phyloP scores from a whole-genome alignment of 2,888 invertebrate species.

The Tipula lateralis region DNA sequence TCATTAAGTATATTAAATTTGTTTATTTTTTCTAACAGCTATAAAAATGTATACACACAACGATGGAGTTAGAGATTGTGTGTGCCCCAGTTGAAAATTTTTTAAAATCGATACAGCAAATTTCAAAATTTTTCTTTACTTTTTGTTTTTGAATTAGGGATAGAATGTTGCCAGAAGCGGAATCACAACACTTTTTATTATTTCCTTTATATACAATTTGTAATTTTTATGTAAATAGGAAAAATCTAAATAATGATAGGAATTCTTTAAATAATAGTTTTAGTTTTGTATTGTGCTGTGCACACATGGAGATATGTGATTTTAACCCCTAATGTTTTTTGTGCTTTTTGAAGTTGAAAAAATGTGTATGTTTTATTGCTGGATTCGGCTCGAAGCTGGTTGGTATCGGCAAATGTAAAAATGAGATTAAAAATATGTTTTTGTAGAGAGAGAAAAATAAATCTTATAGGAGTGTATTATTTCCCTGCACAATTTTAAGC shows the following conservation, averaged over 20 bases:
- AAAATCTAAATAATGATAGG: background rate
- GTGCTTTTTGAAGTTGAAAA: background rate
- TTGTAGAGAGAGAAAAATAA: too few relatives aligned
- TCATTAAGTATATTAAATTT: background rate
- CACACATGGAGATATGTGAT: background rate
- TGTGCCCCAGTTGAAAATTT: background rate
- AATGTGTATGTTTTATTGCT: too few relatives aligned
- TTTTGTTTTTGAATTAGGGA: background rate
- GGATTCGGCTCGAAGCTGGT: too few relatives aligned
- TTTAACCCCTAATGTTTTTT: background rate
- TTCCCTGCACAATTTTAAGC: too few relatives aligned
- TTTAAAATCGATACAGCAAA: background rate
- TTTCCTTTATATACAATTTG: background rate
- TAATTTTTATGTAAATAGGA: background rate
- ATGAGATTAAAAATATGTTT: too few relatives aligned
- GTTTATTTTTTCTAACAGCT: background rate
- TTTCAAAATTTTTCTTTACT: background rate
- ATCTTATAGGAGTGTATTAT: too few relatives aligned
- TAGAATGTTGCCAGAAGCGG: slow-evolving; percentile 1
- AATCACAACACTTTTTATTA: background rate
- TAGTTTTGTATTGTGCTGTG: background rate
- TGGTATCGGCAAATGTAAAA: too few relatives aligned
- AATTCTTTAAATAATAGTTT: background rate
- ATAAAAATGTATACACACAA: background rate
- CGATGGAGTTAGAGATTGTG: background rate